Conservation (phyloP, 2,888 invertebrate species). For the Drosophila gaucha region DNA sequence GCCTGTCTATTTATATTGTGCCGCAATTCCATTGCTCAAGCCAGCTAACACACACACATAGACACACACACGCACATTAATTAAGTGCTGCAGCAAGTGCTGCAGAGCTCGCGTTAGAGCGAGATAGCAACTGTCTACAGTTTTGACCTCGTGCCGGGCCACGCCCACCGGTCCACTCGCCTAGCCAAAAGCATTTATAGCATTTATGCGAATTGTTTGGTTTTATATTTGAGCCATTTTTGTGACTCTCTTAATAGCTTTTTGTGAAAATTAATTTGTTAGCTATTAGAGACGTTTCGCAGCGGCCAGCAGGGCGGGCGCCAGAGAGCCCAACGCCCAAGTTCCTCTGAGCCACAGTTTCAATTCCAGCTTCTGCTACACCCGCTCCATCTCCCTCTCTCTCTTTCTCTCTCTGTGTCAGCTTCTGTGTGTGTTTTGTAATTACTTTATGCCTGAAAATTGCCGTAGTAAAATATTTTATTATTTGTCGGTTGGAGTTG, state of each 20-base stretch:
- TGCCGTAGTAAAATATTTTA: conserved; percentile 75
- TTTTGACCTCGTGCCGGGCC: conserved; percentile 6
- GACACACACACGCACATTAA: conserved; percentile 14
- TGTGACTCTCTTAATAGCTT: conserved; percentile 77
- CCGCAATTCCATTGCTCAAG: conserved; percentile 63
- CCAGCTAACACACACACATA: conserved; percentile 7
- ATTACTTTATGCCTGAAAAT: conserved; percentile 76
- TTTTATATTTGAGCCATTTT: conserved; percentile 76
- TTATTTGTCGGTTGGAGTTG: conserved; percentile 58
- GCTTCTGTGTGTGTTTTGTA: conserved; percentile 65
- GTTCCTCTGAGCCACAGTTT: background rate
- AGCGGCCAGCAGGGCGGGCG: conserved; percentile 1
- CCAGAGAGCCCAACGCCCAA: background rate
- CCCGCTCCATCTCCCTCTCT: background rate
- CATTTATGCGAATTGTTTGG: conserved; percentile 70
- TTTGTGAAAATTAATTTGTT: conserved; percentile 77
- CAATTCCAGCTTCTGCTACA: background rate
- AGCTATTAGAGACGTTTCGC: conserved; percentile 63
- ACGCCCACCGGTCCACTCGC: conserved; percentile 27
- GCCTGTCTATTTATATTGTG: conserved; percentile 62
- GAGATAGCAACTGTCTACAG: background rate
- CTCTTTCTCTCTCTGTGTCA: background rate
- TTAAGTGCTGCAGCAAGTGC: conserved; percentile 42
- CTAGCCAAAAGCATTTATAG: background rate
- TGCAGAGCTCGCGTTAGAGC: background rate